These are phyloP conservation scores for Drosophila guanche DNA, from an alignment of 1,140 invertebrate genomes.

Conservation along the genomic window DNA sequence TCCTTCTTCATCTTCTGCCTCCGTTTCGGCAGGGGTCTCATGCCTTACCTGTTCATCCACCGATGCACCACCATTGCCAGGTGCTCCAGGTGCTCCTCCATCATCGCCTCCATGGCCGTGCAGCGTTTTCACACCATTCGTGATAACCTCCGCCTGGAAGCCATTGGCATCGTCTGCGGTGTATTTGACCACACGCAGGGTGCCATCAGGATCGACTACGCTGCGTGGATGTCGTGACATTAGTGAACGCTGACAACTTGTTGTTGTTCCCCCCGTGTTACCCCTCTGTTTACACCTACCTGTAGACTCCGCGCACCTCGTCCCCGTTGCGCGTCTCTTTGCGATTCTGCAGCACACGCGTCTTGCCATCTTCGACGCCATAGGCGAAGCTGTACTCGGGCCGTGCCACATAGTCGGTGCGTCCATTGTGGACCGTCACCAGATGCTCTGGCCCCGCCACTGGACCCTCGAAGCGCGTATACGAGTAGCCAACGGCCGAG, in stretches of 20 bases:
- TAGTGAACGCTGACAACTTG: slow-evolving; percentile 57
- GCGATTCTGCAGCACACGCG: slow-evolving; percentile 88
- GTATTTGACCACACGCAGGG: slow-evolving; percentile 84
- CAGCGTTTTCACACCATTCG: slow-evolving; percentile 68
- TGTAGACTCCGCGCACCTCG: slow-evolving; percentile 88
- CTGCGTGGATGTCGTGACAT: slow-evolving; percentile 46
- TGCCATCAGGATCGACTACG: slow-evolving; percentile 85
- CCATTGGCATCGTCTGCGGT: slow-evolving; percentile 85
- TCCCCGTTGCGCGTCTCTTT: slow-evolving; percentile 88
- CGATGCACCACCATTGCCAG: slow-evolving; percentile 1
- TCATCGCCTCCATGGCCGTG: slow-evolving; percentile 64
- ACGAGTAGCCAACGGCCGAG: slow-evolving; percentile 86
- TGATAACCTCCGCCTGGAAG: slow-evolving; percentile 84
- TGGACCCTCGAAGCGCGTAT: slow-evolving; percentile 87
- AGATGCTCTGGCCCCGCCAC: slow-evolving; percentile 86
- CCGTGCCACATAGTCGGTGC: slow-evolving; percentile 87
- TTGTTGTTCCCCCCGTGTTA: slow-evolving; percentile 17
- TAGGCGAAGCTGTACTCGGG: slow-evolving; percentile 89
- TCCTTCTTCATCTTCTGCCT: slow-evolving; percentile 14
- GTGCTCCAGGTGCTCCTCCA: too few species aligned
- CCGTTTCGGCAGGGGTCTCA: slow-evolving; percentile 19
- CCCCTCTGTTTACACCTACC: slow-evolving; percentile 66
- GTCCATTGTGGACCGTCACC: slow-evolving; percentile 84
- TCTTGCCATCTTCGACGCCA: slow-evolving; percentile 88
- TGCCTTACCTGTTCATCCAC: slow-evolving; percentile 54